phyloP scores from a whole-genome alignment of 2,113 vertebrate species.

The Lampris megalopsis region DNA sequence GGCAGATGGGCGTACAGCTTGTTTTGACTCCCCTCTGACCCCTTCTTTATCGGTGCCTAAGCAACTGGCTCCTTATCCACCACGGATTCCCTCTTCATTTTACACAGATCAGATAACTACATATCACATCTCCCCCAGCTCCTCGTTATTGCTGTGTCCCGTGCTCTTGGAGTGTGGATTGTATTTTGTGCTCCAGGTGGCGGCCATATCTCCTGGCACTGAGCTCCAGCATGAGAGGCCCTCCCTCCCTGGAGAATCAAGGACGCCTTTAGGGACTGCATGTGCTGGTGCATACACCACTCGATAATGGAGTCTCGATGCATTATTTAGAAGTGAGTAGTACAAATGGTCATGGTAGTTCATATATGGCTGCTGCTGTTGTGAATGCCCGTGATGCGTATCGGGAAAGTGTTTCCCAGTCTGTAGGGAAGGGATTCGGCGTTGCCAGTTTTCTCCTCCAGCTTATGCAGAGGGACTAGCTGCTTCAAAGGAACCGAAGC shows the following conservation, averaged over 20 bases:
- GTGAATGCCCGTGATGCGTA: constrained; percentile 15
- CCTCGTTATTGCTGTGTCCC: constrained; percentile 20
- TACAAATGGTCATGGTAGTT: constrained; percentile 46
- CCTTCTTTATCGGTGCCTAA: constrained; percentile 36
- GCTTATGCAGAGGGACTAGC: not conserved
- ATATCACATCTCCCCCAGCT: constrained; percentile 51
- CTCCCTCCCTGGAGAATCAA: constrained; percentile 61
- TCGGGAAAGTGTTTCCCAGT: constrained; percentile 26
- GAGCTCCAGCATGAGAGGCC: constrained; percentile 36
- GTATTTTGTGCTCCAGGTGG: constrained; percentile 61
- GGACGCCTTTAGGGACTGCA: constrained; percentile 53
- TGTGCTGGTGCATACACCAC: constrained; percentile 18
- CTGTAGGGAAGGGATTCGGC: constrained; percentile 23
- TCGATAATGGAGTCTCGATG: constrained; percentile 56
- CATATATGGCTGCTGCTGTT: constrained; percentile 28
- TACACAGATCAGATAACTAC: constrained; percentile 33
- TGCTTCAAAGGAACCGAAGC: constrained; percentile 5
- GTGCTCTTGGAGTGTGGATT: constrained; percentile 32
- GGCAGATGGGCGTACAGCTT: constrained; percentile 76
- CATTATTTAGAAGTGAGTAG: constrained; percentile 69
- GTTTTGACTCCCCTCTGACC: constrained; percentile 62
- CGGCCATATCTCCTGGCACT: constrained; percentile 45
- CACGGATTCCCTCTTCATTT: constrained; percentile 27
- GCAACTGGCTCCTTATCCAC: constrained; percentile 33
- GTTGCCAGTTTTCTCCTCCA: not conserved